Evolutionary conservation across 2,888 invertebrate species (phyloP).

Genomic region (Himalopsyche kuldschensis): DNA sequence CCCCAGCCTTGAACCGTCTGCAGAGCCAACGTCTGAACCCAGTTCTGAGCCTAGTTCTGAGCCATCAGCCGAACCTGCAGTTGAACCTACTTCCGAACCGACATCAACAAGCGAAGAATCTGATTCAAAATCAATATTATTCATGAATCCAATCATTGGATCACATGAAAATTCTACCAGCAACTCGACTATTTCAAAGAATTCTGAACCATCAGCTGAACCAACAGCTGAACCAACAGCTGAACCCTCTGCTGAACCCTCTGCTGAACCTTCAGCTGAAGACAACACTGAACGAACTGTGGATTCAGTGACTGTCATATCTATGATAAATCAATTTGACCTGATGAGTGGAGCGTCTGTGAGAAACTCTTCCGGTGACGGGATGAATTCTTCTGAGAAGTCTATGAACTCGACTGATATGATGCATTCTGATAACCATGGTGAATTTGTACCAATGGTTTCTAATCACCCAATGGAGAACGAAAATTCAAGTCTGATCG

Average conservation of each 20-base stretch:
- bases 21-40: slow-evolving; percentile 40
- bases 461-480: not conserved
- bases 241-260: slow-evolving; percentile 27
- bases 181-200: slow-evolving; percentile 42
- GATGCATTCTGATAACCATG: not conserved
- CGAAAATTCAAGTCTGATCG: not conserved
- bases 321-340: slow-evolving; percentile 18
- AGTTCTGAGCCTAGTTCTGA: slow-evolving; percentile 44
- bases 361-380: not conserved
- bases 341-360: not conserved
- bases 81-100: slow-evolving; percentile 20
- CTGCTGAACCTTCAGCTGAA: slow-evolving; percentile 41
- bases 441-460: not conserved
- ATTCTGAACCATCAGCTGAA: slow-evolving; percentile 43
- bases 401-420: not conserved
- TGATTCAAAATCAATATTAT: not conserved
- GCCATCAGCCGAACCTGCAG: slow-evolving; percentile 44
- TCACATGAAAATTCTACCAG: slow-evolving; percentile 43
- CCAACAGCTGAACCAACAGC: slow-evolving; percentile 42
- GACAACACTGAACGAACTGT: slow-evolving; percentile 41
- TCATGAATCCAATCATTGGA: slow-evolving; percentile 43
- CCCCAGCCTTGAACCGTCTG: slow-evolving; percentile 42
- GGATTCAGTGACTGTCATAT: slow-evolving; percentile 33
- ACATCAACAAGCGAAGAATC: not conserved
- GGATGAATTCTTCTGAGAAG: not conserved